Percentiles rank a stretch among this genome's conserved stretches.
Evolutionary conservation across 2,113 vertebrate species (phyloP).

Genomic region (Passerina amoena): DNA sequence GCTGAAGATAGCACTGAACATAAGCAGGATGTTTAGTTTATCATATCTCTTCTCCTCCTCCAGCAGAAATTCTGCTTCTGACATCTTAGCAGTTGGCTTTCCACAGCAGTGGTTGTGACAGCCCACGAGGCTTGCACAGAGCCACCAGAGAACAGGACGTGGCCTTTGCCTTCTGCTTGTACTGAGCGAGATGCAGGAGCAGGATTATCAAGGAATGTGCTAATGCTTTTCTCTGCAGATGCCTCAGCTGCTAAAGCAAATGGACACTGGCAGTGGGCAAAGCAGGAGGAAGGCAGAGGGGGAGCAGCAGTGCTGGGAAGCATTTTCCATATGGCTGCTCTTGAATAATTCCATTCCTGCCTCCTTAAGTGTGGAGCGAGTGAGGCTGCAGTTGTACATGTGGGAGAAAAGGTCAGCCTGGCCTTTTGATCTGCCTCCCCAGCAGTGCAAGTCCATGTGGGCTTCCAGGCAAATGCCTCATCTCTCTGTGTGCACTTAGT

Average conservation of each 20-base stretch:
- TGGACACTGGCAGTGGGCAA: background rate
- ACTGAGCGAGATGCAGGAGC: background rate
- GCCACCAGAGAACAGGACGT: background rate
- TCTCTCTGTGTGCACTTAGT: background rate
- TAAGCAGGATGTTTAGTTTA: constrained; percentile 13
- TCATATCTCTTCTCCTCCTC: background rate
- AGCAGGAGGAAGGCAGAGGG: constrained; percentile 9
- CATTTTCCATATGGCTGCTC: background rate
- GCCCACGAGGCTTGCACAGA: background rate
- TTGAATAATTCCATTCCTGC: background rate
- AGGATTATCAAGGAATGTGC: background rate
- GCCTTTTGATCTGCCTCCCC: constrained; percentile 14
- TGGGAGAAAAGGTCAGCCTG: constrained; percentile 22
- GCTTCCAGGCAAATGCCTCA: background rate
- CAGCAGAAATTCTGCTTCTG: background rate
- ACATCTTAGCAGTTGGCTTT: background rate
- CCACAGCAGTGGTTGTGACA: background rate
- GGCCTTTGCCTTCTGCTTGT: constrained; percentile 26
- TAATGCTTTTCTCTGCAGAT: constrained; percentile 1
- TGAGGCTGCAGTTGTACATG: background rate
- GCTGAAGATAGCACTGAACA: background rate
- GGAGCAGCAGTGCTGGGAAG: background rate
- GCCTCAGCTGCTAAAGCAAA: constrained; percentile 10
- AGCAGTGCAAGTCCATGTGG: background rate
- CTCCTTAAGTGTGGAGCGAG: background rate